These are phyloP conservation scores for Tetramorium bicarinatum DNA, from an alignment of 2,888 invertebrate species.

Conservation along the genomic window DNA sequence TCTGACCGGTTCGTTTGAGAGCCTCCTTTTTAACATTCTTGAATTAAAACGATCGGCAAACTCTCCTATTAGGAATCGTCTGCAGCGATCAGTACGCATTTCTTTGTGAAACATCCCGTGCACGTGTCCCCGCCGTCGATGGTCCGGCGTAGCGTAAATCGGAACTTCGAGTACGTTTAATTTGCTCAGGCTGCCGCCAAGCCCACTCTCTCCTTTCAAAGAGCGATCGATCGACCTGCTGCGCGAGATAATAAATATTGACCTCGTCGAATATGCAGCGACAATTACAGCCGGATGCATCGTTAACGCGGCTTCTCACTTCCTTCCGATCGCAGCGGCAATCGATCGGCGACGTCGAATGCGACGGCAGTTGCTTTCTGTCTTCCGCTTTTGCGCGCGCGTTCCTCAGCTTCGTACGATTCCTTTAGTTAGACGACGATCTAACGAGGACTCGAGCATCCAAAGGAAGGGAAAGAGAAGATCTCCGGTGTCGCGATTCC, in stretches of 20 bases:
- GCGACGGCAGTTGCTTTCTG: constrained; percentile 23
- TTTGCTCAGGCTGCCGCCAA: constrained; percentile 55
- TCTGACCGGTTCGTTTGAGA: not conserved
- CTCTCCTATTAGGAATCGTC: not conserved
- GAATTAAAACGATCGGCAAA: not conserved
- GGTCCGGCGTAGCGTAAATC: constrained; percentile 67
- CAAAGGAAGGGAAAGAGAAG: not conserved
- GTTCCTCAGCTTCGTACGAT: not conserved
- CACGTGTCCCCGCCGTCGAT: constrained; percentile 53
- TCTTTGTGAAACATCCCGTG: not conserved
- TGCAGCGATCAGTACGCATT: not conserved
- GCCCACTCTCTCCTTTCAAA: constrained; percentile 34
- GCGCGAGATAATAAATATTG: constrained; percentile 63
- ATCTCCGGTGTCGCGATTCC: not conserved
- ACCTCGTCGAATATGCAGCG: constrained; percentile 54
- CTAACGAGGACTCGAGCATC: not conserved
- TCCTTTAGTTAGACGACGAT: constrained; percentile 15
- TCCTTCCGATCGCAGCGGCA: constrained; percentile 7
- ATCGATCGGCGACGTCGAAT: not conserved
- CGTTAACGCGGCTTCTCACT: not conserved
- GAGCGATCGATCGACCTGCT: constrained; percentile 51
- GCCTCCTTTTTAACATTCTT: not conserved
- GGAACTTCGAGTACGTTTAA: constrained; percentile 61
- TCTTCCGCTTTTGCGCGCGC: constrained; percentile 35
- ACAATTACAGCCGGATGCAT: not conserved